A percentile compares a stretch with the other conserved stretches of the same genome.
phyloP scores from a whole-genome alignment of 2,797 vertebrate species.

The Semotilus atromaculatus region DNA sequence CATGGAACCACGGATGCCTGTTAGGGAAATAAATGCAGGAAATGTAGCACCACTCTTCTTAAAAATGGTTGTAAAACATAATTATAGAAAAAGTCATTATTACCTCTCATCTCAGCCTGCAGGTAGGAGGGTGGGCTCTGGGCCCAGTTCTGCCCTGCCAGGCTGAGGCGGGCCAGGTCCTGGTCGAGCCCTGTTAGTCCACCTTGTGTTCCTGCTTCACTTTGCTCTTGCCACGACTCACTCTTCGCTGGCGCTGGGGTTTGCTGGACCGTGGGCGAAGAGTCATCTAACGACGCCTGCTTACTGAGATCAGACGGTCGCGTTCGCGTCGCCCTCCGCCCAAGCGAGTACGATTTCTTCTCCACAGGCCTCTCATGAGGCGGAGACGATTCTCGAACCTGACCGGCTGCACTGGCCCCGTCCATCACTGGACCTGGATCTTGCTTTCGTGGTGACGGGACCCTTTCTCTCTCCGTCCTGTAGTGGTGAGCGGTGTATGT shows the following conservation, averaged over 20 bases:
- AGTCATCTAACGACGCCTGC: conserved; percentile 83
- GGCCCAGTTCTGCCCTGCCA: conserved; percentile 88
- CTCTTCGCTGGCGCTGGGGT: conserved; percentile 69
- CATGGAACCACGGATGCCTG: conserved; percentile 87
- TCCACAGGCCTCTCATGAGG: conserved; percentile 87
- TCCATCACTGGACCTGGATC: conserved; percentile 64
- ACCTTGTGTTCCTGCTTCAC: conserved; percentile 50
- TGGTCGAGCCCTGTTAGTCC: conserved; percentile 86
- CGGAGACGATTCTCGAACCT: conserved; percentile 70
- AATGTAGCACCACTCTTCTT: neutral
- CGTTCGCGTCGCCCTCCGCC: conserved; percentile 86
- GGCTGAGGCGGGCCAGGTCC: conserved; percentile 86
- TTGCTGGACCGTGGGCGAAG: conserved; percentile 64
- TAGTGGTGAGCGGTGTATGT: conserved; percentile 61
- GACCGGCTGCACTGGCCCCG: neutral
- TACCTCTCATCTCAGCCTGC: conserved; percentile 89
- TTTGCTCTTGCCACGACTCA: conserved; percentile 77
- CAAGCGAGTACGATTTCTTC: conserved; percentile 93
- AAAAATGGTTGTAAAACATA: neutral
- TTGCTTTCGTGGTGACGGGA: conserved; percentile 71
- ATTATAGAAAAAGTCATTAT: conserved; percentile 16
- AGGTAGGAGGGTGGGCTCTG: conserved; percentile 87
- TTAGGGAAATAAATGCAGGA: neutral
- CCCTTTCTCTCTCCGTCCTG: conserved; percentile 59
- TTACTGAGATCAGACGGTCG: conserved; percentile 88